Evolutionary conservation across 2,888 invertebrate genomes (phyloP).

Genomic region (Griposia aprilina): DNA sequence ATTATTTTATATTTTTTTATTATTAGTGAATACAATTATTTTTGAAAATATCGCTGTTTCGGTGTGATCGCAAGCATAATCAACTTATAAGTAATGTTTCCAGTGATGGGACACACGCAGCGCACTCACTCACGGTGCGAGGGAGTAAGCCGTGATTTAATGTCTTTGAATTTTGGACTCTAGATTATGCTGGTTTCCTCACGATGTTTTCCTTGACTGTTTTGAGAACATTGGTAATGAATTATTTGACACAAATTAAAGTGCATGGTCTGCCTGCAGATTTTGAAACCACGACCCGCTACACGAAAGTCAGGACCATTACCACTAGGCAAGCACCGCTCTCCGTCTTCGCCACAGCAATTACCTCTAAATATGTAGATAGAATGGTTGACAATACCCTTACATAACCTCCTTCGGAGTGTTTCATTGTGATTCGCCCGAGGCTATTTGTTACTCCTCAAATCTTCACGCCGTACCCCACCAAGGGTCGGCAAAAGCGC

Average conservation of each 20-base stretch:
- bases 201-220: too few relatives aligned
- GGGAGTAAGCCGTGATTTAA: too few relatives aligned
- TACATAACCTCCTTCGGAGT: neutral
- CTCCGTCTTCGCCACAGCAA: neutral
- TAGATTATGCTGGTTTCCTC: too few relatives aligned
- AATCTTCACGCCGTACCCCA: constrained; percentile 23
- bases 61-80: neutral
- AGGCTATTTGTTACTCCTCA: constrained; percentile 22
- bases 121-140: neutral
- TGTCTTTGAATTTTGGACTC: too few relatives aligned
- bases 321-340: too few relatives aligned
- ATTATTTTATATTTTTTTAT: too few relatives aligned
- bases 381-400: neutral
- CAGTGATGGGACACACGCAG: too few relatives aligned
- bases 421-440: constrained; percentile 14
- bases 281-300: too few relatives aligned
- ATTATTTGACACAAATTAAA: too few relatives aligned
- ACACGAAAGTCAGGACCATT: too few relatives aligned
- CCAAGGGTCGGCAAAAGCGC: constrained; percentile 6
- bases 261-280: too few relatives aligned
- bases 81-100: neutral
- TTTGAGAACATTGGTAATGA: too few relatives aligned
- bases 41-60: neutral
- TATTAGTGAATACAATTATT: neutral
- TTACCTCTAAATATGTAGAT: neutral